Evolutionary conservation across 2,888 invertebrate genomes (phyloP).

Genomic region (Sabellastarte sp.): DNA sequence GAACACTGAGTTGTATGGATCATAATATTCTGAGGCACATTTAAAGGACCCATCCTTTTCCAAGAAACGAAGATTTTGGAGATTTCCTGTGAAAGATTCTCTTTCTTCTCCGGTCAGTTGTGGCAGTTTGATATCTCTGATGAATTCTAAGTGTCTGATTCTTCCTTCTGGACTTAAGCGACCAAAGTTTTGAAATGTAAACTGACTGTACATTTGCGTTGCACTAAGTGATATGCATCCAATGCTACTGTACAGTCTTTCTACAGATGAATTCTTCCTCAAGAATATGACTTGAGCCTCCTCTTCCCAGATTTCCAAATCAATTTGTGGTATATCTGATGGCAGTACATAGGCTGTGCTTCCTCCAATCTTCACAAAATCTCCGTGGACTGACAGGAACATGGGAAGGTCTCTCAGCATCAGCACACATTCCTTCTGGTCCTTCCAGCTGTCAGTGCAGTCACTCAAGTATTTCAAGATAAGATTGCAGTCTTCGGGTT

Average conservation of each 20-base stretch:
- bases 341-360: constrained; percentile 27
- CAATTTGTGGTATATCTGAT: constrained; percentile 27
- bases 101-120: constrained; percentile 24
- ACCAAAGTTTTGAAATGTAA: constrained; percentile 31
- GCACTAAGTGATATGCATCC: constrained; percentile 21
- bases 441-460: constrained; percentile 21
- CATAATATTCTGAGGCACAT: constrained; percentile 24
- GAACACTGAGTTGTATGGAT: constrained; percentile 31
- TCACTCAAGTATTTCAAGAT: constrained; percentile 35
- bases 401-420: constrained; percentile 27
- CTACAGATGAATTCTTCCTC: constrained; percentile 17
- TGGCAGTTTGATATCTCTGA: constrained; percentile 27
- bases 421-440: constrained; percentile 9
- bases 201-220: constrained; percentile 27
- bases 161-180: constrained; percentile 20
- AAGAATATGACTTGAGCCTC: constrained; percentile 28
- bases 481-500: constrained; percentile 26
- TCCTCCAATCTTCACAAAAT: constrained; percentile 21
- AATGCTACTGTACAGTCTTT: constrained; percentile 24
- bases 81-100: constrained; percentile 13
- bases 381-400: constrained; percentile 27
- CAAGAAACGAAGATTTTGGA: constrained; percentile 26
- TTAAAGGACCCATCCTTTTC: constrained; percentile 17
- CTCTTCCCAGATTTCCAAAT: constrained; percentile 29
- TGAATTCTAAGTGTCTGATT: constrained; percentile 27